These are phyloP conservation scores for Ammodytes marinus DNA, from an alignment of 2,113 vertebrate species.

Conservation along the genomic window DNA sequence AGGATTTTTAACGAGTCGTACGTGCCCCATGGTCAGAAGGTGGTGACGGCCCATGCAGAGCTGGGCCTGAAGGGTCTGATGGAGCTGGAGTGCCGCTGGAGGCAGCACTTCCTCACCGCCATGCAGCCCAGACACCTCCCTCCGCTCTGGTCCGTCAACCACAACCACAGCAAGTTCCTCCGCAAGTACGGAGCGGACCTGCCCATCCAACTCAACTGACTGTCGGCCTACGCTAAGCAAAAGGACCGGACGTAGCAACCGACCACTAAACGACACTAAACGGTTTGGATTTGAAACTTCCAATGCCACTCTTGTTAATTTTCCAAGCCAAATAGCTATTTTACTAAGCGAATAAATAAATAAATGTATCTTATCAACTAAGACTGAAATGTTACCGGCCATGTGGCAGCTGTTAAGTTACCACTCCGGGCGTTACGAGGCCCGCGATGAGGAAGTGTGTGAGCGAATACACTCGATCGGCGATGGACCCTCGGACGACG, in stretches of 20 bases:
- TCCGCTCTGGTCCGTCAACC: constrained; percentile 93
- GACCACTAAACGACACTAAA: not conserved
- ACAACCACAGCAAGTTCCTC: constrained; percentile 95
- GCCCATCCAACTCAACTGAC: constrained; percentile 86
- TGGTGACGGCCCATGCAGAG: constrained; percentile 88
- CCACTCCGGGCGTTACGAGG: not conserved
- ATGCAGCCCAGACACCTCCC: constrained; percentile 94
- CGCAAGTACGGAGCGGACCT: constrained; percentile 92
- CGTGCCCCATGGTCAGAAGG: constrained; percentile 94
- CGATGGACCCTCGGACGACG: not conserved
- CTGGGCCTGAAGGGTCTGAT: constrained; percentile 91
- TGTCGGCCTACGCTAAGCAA: no score
- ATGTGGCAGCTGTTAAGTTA: not conserved
- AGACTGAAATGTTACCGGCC: not conserved
- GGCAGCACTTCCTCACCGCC: constrained; percentile 94
- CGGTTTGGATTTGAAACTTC: not conserved
- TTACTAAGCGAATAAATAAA: not conserved
- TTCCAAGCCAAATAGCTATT: constrained; percentile 2
- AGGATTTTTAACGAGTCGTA: constrained; percentile 95
- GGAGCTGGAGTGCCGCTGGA: constrained; percentile 94
- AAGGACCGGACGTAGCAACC: not conserved
- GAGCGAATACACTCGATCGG: not conserved
- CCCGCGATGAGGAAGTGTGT: not conserved
- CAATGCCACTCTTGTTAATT: not conserved
- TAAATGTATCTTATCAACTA: not conserved